These are phyloP conservation scores for Tragelaphus imberbis DNA, from an alignment of 2,113 vertebrate species.

Conservation along the genomic window DNA sequence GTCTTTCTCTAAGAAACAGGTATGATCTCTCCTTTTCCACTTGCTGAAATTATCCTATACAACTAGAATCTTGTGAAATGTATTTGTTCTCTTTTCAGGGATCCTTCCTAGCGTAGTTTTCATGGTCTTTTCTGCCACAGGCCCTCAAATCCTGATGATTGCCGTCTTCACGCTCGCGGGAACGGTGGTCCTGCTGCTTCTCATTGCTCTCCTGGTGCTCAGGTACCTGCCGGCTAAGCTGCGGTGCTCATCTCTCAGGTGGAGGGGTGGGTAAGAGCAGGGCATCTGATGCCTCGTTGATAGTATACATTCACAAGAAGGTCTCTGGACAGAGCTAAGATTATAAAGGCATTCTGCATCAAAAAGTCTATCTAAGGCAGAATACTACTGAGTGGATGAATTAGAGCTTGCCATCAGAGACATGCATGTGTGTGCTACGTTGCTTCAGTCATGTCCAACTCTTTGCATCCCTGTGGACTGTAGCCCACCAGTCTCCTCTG, in stretches of 20 bases:
- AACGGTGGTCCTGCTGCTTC: constrained; percentile 85
- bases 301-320: neutral
- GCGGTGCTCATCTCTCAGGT: neutral
- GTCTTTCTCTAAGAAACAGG: neutral
- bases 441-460: neutral
- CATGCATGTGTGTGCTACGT: neutral
- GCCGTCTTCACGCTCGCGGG: constrained; percentile 89
- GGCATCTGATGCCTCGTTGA: neutral
- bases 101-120: neutral
- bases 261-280: accelerated
- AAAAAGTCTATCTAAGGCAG: neutral
- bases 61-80: neutral
- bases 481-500: neutral
- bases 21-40: neutral
- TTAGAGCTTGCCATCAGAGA: neutral
- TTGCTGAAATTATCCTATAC: neutral
- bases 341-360: neutral
- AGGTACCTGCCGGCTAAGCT: constrained; percentile 78
- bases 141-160: constrained; percentile 77
- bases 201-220: constrained; percentile 90
- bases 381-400: neutral
- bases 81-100: neutral
- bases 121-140: constrained; percentile 71
- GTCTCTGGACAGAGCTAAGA: neutral
- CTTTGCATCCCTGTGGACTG: neutral